phyloP scores from a whole-genome alignment of 2,888 invertebrate species.

The Tanaodytes sp. region DNA sequence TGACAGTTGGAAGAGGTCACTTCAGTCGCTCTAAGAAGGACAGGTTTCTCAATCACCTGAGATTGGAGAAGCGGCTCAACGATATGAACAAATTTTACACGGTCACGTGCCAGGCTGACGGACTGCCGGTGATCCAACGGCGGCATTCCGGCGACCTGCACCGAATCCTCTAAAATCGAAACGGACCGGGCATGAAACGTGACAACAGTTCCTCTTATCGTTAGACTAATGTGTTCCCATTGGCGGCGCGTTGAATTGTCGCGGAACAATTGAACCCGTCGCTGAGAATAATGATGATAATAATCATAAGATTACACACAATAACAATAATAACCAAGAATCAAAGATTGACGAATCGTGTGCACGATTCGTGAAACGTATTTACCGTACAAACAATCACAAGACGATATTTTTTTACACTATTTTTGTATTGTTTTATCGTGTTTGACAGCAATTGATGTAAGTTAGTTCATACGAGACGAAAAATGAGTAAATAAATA shows the following conservation, averaged over 20 bases:
- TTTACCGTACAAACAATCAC: slow-evolving; percentile 19
- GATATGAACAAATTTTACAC: slow-evolving; percentile 63
- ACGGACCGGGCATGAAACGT: slow-evolving; percentile 1
- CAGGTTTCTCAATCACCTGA: slow-evolving; percentile 65
- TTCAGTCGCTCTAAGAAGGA: slow-evolving; percentile 67
- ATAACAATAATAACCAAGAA: too few relatives aligned
- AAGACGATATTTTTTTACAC: slow-evolving; percentile 33
- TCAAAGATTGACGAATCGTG: too few relatives aligned
- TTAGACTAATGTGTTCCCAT: neutral
- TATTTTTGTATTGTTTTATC: slow-evolving; percentile 25
- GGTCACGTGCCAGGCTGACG: slow-evolving; percentile 55
- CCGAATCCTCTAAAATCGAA: slow-evolving; percentile 45
- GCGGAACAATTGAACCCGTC: neutral
- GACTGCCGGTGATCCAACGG: slow-evolving; percentile 52
- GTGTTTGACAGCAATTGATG: neutral
- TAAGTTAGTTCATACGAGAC: slow-evolving; percentile 2
- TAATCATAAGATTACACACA: too few relatives aligned
- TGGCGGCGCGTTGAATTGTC: neutral
- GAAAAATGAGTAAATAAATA: neutral
- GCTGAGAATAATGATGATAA: too few relatives aligned
- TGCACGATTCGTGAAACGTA: neutral
- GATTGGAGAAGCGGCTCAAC: slow-evolving; percentile 65
- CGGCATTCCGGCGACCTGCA: slow-evolving; percentile 60
- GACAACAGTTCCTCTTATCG: slow-evolving; percentile 14
- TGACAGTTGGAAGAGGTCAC: slow-evolving; percentile 65